A percentile compares a stretch with the other conserved stretches of the same genome.
phyloP scores from a whole-genome alignment of 2,888 invertebrate genomes.

The Malthinus flaveolus region DNA sequence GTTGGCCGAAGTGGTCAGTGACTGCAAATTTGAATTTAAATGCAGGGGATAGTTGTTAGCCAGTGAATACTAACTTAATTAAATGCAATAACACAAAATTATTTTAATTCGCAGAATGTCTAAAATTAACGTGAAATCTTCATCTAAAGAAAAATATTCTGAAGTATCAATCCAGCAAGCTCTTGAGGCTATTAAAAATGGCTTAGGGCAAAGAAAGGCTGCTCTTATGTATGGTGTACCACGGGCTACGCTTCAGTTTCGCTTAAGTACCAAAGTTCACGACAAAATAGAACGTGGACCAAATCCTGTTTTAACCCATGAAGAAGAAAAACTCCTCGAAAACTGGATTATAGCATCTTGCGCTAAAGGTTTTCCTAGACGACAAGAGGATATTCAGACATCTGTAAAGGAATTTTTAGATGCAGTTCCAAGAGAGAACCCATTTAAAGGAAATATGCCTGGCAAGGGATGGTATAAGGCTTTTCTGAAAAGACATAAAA shows the following conservation, averaged over 20 bases:
- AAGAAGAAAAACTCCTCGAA: slow-evolving; percentile 20
- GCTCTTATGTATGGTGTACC: background rate
- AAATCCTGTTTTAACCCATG: slow-evolving; percentile 8
- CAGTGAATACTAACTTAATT: too few relatives aligned
- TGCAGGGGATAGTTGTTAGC: too few relatives aligned
- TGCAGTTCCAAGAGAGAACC: background rate
- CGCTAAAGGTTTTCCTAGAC: slow-evolving; percentile 6
- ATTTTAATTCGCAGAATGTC: too few relatives aligned
- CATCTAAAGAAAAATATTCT: too few relatives aligned
- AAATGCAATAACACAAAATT: too few relatives aligned
- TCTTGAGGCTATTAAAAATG: background rate
- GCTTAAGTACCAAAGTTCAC: slow-evolving; percentile 1
- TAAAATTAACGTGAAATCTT: too few relatives aligned
- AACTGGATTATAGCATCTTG: slow-evolving; percentile 6
- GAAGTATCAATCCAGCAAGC: background rate
- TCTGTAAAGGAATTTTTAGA: slow-evolving; percentile 1
- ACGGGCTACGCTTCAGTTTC: slow-evolving; percentile 4
- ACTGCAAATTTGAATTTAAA: too few relatives aligned
- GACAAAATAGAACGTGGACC: slow-evolving; percentile 11
- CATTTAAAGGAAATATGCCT: slow-evolving; percentile 2
- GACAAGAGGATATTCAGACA: background rate
- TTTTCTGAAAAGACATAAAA: background rate
- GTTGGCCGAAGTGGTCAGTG: too few relatives aligned
- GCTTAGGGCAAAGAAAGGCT: background rate
- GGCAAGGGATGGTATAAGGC: slow-evolving; percentile 1